phyloP scores from a whole-genome alignment of 1,140 invertebrate species.

The Monochamus saltuarius region DNA sequence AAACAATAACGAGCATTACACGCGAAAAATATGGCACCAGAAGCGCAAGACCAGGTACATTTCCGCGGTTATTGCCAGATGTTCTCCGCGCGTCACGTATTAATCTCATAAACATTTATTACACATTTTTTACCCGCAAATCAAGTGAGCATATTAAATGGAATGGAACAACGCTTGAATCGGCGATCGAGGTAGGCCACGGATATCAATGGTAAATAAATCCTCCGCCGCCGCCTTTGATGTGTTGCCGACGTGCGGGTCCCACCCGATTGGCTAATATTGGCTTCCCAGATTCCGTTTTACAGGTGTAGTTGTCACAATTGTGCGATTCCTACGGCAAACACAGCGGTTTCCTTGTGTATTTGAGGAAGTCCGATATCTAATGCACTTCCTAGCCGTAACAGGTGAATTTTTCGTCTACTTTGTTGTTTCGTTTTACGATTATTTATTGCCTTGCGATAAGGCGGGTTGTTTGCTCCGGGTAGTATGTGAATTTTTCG shows the following conservation, averaged over 20 bases:
- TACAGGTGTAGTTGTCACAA: slow-evolving; percentile 4
- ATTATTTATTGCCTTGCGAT: slow-evolving; percentile 24
- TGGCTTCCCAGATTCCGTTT: slow-evolving; percentile 3
- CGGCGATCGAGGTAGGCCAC: slow-evolving; percentile 6
- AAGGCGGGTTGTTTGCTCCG: not conserved
- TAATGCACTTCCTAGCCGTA: slow-evolving; percentile 1
- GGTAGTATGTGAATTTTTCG: not conserved
- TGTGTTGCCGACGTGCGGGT: slow-evolving; percentile 18
- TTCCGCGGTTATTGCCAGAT: too few species aligned
- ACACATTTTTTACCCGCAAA: slow-evolving; percentile 2
- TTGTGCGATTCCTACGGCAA: not conserved
- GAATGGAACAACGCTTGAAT: slow-evolving; percentile 5
- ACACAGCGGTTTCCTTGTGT: not conserved
- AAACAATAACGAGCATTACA: too few species aligned
- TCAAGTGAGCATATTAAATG: slow-evolving; percentile 2
- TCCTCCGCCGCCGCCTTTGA: slow-evolving; percentile 21
- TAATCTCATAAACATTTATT: slow-evolving; percentile 11
- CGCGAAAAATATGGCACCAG: too few species aligned
- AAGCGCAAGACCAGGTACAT: too few species aligned
- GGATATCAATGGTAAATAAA: slow-evolving; percentile 9
- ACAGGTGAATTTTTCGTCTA: slow-evolving; percentile 21
- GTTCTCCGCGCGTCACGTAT: slow-evolving; percentile 1
- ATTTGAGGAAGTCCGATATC: slow-evolving; percentile 19
- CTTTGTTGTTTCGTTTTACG: slow-evolving; percentile 13
- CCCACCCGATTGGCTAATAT: slow-evolving; percentile 20